Evolutionary conservation across 1,140 invertebrate species (phyloP).

Genomic region (Magallana angulata): DNA sequence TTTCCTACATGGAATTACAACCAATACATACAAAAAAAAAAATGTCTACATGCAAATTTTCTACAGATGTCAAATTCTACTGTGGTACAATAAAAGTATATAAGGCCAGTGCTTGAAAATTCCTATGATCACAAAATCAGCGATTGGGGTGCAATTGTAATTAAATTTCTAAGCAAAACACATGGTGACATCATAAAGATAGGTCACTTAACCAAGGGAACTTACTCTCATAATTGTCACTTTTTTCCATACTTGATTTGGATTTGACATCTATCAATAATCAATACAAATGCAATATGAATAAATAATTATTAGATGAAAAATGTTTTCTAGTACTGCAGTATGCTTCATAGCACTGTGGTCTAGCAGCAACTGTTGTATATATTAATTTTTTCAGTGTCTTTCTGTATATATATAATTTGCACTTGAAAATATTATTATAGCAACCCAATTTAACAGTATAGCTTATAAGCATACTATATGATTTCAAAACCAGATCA

Average conservation of each 20-base stretch:
- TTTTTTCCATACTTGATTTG: constrained; percentile 33
- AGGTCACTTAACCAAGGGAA: constrained; percentile 19
- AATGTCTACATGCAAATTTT: constrained; percentile 26
- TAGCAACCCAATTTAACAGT: no score
- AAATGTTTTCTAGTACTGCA: not conserved
- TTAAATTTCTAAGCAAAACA: constrained; percentile 27
- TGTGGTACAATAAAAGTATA: constrained; percentile 14
- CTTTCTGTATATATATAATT: no score
- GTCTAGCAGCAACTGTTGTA: not conserved
- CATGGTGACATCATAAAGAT: constrained; percentile 28
- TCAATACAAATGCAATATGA: not conserved
- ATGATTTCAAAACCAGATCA: no score
- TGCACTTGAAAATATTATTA: no score
- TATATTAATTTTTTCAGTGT: no score
- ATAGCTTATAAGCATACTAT: no score
- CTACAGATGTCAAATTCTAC: constrained; percentile 22
- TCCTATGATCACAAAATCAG: constrained; percentile 26
- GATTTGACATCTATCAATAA: constrained; percentile 35
- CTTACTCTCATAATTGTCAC: constrained; percentile 24
- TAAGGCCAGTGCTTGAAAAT: not conserved
- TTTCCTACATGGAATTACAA: not conserved
- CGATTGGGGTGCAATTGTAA: constrained; percentile 17
- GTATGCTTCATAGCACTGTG: not conserved
- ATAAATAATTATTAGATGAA: not conserved
- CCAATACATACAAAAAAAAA: not conserved